Percentiles rank a stretch among this genome's conserved stretches.
These are phyloP conservation scores for Archaeoteleia sp. DNA, from an alignment of 2,888 invertebrate species.

Conservation along the genomic window DNA sequence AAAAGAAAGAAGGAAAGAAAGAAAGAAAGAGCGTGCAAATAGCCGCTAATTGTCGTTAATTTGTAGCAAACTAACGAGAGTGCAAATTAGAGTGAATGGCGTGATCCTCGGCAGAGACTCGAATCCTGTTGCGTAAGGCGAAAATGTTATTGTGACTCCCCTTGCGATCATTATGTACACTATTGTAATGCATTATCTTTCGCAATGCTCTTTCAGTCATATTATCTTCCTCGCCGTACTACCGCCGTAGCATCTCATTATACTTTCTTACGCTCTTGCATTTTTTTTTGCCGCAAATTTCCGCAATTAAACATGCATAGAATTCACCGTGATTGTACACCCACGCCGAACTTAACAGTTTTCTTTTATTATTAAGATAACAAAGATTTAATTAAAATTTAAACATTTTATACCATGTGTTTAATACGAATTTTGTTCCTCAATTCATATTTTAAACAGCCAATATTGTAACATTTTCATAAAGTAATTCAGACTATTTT, in stretches of 20 bases:
- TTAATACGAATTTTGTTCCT: too few species aligned
- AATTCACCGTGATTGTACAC: too few species aligned
- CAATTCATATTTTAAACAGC: too few species aligned
- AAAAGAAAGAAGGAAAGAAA: slow-evolving; percentile 12
- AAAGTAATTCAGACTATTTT: too few species aligned
- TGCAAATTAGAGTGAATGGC: slow-evolving; percentile 40
- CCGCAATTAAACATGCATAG: too few species aligned
- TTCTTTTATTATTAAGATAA: too few species aligned
- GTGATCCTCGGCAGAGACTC: slow-evolving; percentile 11
- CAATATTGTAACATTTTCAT: too few species aligned
- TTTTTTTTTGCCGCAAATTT: neutral
- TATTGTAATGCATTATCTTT: slow-evolving; percentile 17
- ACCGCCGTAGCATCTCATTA: slow-evolving; percentile 1
- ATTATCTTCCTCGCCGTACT: slow-evolving; percentile 20
- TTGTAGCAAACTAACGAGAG: slow-evolving; percentile 43
- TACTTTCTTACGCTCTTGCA: neutral
- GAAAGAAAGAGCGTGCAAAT: slow-evolving; percentile 34
- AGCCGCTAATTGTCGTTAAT: slow-evolving; percentile 49
- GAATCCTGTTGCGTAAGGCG: slow-evolving; percentile 23
- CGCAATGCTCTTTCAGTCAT: slow-evolving; percentile 24
- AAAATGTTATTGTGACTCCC: slow-evolving; percentile 39
- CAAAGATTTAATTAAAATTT: too few species aligned
- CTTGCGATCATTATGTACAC: slow-evolving; percentile 20
- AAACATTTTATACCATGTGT: too few species aligned
- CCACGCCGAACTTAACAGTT: too few species aligned